Evolutionary conservation across 1,140 invertebrate genomes (phyloP).

Genomic region (Oryzaephilus surinamensis): DNA sequence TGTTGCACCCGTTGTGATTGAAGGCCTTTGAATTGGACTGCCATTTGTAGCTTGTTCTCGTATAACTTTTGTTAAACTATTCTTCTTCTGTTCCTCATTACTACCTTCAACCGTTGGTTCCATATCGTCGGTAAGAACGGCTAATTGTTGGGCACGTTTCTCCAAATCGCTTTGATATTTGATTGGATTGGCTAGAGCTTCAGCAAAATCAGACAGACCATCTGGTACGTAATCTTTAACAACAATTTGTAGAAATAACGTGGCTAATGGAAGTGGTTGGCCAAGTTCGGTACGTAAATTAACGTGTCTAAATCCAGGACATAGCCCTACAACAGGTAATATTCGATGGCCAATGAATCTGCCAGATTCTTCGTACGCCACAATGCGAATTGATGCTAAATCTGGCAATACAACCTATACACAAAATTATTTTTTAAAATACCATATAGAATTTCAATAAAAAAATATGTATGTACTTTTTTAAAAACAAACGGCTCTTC

Average conservation of each 20-base stretch:
- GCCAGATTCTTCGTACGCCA: conserved; percentile 93
- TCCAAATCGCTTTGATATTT: conserved; percentile 92
- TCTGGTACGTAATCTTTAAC: conserved; percentile 98
- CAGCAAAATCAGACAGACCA: conserved; percentile 84
- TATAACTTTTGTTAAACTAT: conserved; percentile 15
- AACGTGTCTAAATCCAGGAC: conserved; percentile 88
- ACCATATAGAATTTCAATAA: neutral
- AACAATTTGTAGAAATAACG: conserved; percentile 83
- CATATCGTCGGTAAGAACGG: conserved; percentile 77
- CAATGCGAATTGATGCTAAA: conserved; percentile 86
- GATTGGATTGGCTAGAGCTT: conserved; percentile 93
- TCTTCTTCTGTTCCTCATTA: conserved; percentile 17
- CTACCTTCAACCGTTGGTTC: conserved; percentile 32
- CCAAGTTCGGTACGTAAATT: conserved; percentile 85
- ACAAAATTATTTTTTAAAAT: too few species aligned
- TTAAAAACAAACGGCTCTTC: conserved; percentile 98
- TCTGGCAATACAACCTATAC: conserved; percentile 90
- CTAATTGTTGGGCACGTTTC: conserved; percentile 82
- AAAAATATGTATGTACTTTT: conserved; percentile 64
- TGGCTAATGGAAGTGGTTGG: conserved; percentile 79
- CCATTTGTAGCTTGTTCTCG: conserved; percentile 20
- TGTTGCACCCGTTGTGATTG: conserved; percentile 17
- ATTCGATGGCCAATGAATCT: conserved; percentile 93
- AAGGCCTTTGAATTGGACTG: conserved; percentile 26
- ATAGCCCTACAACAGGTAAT: conserved; percentile 88